phyloP scores from a whole-genome alignment of 2,888 invertebrate genomes.

The Julus scandinavius region DNA sequence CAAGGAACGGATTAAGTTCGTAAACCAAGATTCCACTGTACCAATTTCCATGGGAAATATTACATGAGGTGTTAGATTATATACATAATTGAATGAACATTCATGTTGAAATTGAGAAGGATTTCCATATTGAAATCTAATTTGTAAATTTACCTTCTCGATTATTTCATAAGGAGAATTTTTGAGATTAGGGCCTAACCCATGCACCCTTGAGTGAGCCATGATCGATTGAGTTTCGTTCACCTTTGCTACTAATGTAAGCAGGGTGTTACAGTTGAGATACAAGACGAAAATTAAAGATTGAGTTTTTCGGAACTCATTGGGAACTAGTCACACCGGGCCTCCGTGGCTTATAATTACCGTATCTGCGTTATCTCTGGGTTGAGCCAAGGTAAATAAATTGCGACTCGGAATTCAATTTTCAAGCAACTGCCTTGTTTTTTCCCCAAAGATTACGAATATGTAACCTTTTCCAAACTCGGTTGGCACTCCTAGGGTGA shows the following conservation, averaged over 20 bases:
- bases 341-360: constrained; percentile 4
- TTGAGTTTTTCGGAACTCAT: neutral
- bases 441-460: neutral
- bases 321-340: neutral
- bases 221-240: neutral
- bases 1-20: no score
- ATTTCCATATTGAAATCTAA: no score
- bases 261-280: constrained; percentile 33
- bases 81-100: no score
- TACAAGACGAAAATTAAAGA: neutral
- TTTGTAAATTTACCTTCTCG: no score
- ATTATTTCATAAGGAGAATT: neutral
- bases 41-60: no score
- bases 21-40: no score
- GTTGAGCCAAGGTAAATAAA: neutral
- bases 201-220: neutral
- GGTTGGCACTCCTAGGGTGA: constrained; percentile 33
- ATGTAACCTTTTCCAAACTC: constrained; percentile 13
- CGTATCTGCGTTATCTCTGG: constrained; percentile 27
- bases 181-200: neutral
- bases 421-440: constrained; percentile 21
- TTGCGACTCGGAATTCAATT: constrained; percentile 27
- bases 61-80: no score
- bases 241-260: neutral
- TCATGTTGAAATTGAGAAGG: no score